Conservation (phyloP, 2,113 vertebrate species). For the Strix uralensis region DNA sequence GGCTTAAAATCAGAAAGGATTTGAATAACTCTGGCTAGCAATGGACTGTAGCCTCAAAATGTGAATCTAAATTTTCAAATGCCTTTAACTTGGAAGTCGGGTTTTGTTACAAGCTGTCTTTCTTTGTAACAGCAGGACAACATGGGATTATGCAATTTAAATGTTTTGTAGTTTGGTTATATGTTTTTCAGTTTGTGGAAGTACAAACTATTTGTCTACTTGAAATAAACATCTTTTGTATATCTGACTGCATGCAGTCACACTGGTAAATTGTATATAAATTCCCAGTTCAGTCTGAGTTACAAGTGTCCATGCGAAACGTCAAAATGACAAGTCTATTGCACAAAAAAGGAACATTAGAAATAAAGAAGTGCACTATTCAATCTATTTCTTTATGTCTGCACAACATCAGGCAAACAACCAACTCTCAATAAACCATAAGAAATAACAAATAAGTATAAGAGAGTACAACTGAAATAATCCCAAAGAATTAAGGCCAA, state of each 20-base stretch:
- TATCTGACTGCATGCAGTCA: neutral
- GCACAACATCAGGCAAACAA: slow-evolving; percentile 31
- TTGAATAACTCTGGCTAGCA: neutral
- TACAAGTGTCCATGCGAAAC: neutral
- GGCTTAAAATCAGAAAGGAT: neutral
- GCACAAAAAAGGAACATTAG: neutral
- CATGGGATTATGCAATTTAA: neutral
- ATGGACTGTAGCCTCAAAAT: neutral
- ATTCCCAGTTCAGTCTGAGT: neutral
- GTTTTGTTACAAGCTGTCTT: neutral
- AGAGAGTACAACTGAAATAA: slow-evolving; percentile 29
- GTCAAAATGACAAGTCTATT: neutral
- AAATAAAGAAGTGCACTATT: neutral
- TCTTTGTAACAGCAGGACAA: neutral
- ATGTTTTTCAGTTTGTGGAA: neutral
- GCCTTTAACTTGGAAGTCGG: neutral
- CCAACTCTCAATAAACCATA: neutral
- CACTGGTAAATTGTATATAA: neutral
- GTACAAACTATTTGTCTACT: neutral
- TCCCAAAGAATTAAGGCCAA: slow-evolving; percentile 26
- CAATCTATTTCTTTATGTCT: neutral
- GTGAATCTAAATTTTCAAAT: neutral
- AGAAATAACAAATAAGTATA: slow-evolving; percentile 30
- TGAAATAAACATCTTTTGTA: neutral
- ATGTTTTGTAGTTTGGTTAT: neutral